phyloP scores from a whole-genome alignment of 1,140 invertebrate species.

The Samia ricini region DNA sequence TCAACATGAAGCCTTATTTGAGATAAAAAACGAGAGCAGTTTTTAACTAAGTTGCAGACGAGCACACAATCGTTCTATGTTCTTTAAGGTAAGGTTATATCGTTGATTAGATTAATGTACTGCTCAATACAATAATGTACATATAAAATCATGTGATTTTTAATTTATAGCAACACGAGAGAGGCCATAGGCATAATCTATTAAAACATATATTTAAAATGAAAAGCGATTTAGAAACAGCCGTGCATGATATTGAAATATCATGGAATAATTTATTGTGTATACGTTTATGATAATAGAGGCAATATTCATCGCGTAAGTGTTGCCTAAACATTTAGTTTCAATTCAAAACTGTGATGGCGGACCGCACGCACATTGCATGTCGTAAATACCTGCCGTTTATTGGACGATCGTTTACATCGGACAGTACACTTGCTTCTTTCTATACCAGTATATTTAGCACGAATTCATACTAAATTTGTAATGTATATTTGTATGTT shows the following conservation, averaged over 20 bases:
- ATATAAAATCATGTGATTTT: too few species aligned
- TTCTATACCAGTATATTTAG: too few species aligned
- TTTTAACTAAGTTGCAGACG: too few species aligned
- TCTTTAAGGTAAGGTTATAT: too few species aligned
- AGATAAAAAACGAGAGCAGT: too few species aligned
- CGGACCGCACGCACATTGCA: slow-evolving; percentile 5
- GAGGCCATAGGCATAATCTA: background rate
- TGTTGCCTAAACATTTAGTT: slow-evolving; percentile 9
- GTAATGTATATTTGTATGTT: too few species aligned
- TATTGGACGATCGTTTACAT: slow-evolving; percentile 8
- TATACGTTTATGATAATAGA: slow-evolving; percentile 6
- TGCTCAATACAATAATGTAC: too few species aligned
- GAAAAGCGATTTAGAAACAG: background rate
- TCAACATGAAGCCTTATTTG: too few species aligned
- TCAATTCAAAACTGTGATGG: slow-evolving; percentile 11
- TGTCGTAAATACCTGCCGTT: slow-evolving; percentile 18
- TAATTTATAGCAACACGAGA: background rate
- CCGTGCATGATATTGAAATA: background rate
- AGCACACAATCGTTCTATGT: too few species aligned
- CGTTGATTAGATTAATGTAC: too few species aligned
- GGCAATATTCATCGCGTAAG: background rate
- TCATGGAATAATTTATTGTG: background rate
- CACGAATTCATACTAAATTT: too few species aligned
- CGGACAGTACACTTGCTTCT: slow-evolving; percentile 4
- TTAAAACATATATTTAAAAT: background rate